phyloP scores from a whole-genome alignment of 2,113 vertebrate genomes.

The Syngnathus floridae region DNA sequence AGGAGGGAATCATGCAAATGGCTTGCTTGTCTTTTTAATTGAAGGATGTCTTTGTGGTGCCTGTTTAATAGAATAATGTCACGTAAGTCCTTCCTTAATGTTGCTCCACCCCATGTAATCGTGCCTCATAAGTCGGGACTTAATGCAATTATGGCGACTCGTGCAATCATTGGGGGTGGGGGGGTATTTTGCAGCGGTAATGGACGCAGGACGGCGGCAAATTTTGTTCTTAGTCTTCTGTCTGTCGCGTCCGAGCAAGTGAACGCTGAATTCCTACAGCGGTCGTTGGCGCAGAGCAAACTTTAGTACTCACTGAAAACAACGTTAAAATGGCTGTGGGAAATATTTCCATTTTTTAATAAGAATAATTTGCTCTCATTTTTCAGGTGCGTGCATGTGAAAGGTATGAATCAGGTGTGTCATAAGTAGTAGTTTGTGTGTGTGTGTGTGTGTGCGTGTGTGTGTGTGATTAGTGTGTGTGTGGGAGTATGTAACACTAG shows the following conservation, averaged over 20 bases:
- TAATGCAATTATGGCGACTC: neutral
- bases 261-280: no score
- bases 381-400: no score
- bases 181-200: neutral
- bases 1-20: constrained; percentile 1
- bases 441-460: no score
- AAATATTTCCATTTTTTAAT: no score
- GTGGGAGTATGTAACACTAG: no score
- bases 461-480: no score
- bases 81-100: neutral
- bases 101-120: neutral
- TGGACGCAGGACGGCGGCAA: neutral
- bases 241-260: neutral
- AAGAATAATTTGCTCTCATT: no score
- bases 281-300: neutral
- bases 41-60: neutral
- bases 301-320: no score
- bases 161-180: neutral
- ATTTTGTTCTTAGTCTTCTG: neutral
- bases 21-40: neutral
- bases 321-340: no score
- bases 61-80: neutral
- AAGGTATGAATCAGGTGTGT: no score
- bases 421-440: no score
- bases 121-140: neutral